Conservation (phyloP, 2,113 vertebrate genomes). For the Pleuronectes platessa region DNA sequence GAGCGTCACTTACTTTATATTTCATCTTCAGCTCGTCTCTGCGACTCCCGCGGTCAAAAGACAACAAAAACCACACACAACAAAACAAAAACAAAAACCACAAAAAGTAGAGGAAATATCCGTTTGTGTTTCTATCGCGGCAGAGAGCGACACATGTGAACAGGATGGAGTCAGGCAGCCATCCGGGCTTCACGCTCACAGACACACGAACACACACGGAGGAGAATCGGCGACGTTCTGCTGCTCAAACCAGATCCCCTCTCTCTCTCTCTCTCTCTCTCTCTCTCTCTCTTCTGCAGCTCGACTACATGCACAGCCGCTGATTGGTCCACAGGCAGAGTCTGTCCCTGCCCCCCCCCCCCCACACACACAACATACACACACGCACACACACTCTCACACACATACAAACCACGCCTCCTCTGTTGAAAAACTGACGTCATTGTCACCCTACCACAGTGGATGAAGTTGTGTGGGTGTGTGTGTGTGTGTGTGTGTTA, state of each 20-base stretch:
- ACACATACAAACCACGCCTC: neutral
- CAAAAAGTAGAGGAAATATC: slow-evolving; percentile 64
- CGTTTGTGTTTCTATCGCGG: slow-evolving; percentile 40
- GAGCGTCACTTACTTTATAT: slow-evolving; percentile 82
- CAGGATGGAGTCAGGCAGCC: slow-evolving; percentile 44
- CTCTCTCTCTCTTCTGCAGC: slow-evolving; percentile 6
- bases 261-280: neutral
- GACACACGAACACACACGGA: slow-evolving; percentile 8
- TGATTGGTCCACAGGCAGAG: slow-evolving; percentile 59
- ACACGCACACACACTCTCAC: too few species aligned
- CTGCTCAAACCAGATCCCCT: neutral
- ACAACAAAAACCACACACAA: too few species aligned
- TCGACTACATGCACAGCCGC: slow-evolving; percentile 39
- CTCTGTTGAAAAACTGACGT: slow-evolving; percentile 36
- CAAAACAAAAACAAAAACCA: neutral
- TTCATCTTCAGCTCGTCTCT: slow-evolving; percentile 73
- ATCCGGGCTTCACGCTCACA: slow-evolving; percentile 36
- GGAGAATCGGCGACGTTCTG: slow-evolving; percentile 9
- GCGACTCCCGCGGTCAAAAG: slow-evolving; percentile 30
- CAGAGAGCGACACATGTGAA: slow-evolving; percentile 49
- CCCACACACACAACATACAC: too few species aligned
- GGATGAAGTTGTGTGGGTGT: neutral
- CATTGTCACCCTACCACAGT: neutral
- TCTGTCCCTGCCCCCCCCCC: neutral
- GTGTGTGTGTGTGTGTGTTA: neutral